A percentile compares a stretch with the other conserved stretches of the same genome.
These are phyloP conservation scores for Noctua janthe DNA, from an alignment of 2,888 invertebrate genomes.

Conservation along the genomic window DNA sequence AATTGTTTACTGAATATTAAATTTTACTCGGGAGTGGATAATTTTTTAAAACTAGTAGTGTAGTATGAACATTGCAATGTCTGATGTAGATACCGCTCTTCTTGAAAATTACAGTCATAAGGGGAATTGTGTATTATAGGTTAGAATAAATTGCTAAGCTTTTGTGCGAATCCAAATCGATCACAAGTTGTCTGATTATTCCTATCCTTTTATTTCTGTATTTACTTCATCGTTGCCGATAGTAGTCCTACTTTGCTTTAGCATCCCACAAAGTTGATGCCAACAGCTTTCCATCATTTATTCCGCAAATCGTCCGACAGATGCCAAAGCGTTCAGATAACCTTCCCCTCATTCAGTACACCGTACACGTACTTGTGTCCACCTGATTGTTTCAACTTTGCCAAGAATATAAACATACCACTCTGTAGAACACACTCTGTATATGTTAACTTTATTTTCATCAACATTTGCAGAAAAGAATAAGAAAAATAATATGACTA, in stretches of 20 bases:
- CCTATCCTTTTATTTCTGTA: not conserved
- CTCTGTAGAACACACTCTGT: not conserved
- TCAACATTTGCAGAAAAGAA: not conserved
- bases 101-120: not conserved
- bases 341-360: conserved; percentile 26
- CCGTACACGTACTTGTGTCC: conserved; percentile 34
- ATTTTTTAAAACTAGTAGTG: too few relatives aligned
- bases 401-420: conserved; percentile 30
- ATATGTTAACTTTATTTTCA: not conserved
- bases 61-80: not conserved
- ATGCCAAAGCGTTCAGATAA: conserved; percentile 41
- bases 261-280: conserved; percentile 11
- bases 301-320: conserved; percentile 31
- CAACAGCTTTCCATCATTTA: conserved; percentile 51
- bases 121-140: not conserved
- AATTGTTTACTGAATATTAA: conserved; percentile 9
- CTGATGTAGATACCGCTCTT: not conserved
- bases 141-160: not conserved
- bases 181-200: not conserved
- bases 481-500: not conserved
- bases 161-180: not conserved
- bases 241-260: conserved; percentile 32
- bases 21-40: too few relatives aligned
- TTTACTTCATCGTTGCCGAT: not conserved
- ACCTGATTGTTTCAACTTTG: conserved; percentile 30